phyloP scores from a whole-genome alignment of 2,113 vertebrate genomes.

The Callipepla squamata region DNA sequence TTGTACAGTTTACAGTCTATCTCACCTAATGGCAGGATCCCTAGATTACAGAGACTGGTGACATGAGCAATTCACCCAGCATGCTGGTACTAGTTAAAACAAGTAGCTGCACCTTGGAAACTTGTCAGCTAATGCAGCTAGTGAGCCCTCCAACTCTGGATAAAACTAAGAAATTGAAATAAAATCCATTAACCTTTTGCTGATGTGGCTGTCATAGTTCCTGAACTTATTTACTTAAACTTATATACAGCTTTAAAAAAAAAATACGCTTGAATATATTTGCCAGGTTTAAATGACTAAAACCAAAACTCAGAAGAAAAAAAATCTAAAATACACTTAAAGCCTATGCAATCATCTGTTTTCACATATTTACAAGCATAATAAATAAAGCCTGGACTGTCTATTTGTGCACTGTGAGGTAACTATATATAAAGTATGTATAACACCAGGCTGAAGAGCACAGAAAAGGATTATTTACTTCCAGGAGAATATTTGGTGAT shows the following conservation, averaged over 20 bases:
- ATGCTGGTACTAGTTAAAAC: neutral
- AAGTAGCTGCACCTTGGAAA: neutral
- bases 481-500: neutral
- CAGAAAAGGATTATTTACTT: neutral
- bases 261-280: neutral
- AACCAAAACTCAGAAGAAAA: neutral
- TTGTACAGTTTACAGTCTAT: neutral
- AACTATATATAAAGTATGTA: neutral
- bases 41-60: neutral
- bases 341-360: neutral
- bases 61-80: neutral
- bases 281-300: neutral
- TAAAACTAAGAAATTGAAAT: neutral
- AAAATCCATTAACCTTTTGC: neutral
- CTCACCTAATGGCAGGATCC: neutral
- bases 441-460: neutral
- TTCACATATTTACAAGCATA: neutral
- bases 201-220: neutral
- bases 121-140: neutral
- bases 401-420: neutral
- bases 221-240: neutral
- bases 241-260: neutral
- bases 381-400: neutral
- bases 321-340: neutral
- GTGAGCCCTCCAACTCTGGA: neutral